phyloP scores from a whole-genome alignment of 2,888 invertebrate genomes.

The Heliconius ethilla region DNA sequence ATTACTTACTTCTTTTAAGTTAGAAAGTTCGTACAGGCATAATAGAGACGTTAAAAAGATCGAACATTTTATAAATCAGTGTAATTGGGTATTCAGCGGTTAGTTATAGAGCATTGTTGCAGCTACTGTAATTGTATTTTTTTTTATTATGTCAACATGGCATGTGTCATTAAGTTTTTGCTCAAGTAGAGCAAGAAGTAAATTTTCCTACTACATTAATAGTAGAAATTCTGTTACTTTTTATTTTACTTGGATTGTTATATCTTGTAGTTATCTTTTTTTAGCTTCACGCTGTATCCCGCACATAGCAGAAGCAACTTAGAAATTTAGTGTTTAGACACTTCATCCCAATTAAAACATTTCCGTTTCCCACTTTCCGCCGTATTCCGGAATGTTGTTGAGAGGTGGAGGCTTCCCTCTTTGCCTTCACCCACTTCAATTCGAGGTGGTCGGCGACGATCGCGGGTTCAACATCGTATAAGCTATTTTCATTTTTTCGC shows the following conservation, averaged over 20 bases:
- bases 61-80: constrained; percentile 19
- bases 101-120: constrained; percentile 34
- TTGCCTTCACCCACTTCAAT: too few species aligned
- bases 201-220: background rate
- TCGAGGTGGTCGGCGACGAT: too few species aligned
- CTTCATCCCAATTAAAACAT: background rate
- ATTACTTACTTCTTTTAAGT: too few species aligned
- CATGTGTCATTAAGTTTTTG: background rate
- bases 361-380: too few species aligned
- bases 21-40: background rate
- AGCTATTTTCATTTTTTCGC: too few species aligned
- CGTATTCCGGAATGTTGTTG: too few species aligned
- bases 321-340: background rate
- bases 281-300: too few species aligned
- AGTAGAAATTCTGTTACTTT: background rate
- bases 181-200: background rate
- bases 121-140: background rate
- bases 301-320: too few species aligned
- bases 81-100: constrained; percentile 30
- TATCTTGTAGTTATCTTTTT: too few species aligned
- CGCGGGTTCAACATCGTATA: too few species aligned
- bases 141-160: background rate
- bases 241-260: too few species aligned
- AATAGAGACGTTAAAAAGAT: background rate
- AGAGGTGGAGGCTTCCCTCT: too few species aligned